Evolutionary conservation across 2,888 invertebrate genomes (phyloP).

Genomic region (Electrophaes corylata): DNA sequence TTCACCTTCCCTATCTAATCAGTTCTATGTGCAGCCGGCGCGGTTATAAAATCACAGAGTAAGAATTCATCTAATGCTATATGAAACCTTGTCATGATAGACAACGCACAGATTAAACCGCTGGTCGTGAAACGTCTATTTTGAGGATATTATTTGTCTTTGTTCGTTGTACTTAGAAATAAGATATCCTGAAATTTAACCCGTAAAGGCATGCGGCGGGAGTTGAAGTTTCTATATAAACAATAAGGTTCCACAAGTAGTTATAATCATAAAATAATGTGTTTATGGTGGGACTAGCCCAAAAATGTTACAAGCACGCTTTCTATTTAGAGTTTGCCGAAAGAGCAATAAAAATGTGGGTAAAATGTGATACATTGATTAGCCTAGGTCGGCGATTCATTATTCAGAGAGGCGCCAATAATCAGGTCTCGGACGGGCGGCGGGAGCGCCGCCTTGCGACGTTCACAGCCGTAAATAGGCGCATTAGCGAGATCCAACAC

Average conservation of each 20-base stretch:
- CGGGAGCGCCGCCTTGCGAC: constrained; percentile 49
- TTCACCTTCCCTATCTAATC: constrained; percentile 12
- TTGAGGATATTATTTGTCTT: too few species aligned
- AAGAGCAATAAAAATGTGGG: constrained; percentile 1
- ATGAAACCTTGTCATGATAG: too few species aligned
- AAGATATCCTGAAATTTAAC: too few species aligned
- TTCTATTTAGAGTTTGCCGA: neutral
- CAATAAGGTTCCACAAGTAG: too few species aligned
- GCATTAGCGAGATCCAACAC: constrained; percentile 49
- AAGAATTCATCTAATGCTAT: too few species aligned
- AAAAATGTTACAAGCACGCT: neutral
- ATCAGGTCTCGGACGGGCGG: constrained; percentile 58
- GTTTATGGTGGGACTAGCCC: neutral
- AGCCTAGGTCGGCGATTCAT: constrained; percentile 67
- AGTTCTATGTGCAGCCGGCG: constrained; percentile 4
- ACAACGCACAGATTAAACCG: too few species aligned
- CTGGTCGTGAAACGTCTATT: too few species aligned
- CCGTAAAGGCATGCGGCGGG: too few species aligned
- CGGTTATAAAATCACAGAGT: neutral
- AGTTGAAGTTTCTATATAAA: too few species aligned
- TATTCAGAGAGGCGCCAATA: constrained; percentile 74
- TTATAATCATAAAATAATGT: neutral
- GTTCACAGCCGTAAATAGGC: constrained; percentile 54
- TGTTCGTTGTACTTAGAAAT: too few species aligned
- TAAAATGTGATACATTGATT: constrained; percentile 60